These are phyloP conservation scores for Tapirus terrestris DNA, from an alignment of 2,113 vertebrate genomes.

Conservation along the genomic window DNA sequence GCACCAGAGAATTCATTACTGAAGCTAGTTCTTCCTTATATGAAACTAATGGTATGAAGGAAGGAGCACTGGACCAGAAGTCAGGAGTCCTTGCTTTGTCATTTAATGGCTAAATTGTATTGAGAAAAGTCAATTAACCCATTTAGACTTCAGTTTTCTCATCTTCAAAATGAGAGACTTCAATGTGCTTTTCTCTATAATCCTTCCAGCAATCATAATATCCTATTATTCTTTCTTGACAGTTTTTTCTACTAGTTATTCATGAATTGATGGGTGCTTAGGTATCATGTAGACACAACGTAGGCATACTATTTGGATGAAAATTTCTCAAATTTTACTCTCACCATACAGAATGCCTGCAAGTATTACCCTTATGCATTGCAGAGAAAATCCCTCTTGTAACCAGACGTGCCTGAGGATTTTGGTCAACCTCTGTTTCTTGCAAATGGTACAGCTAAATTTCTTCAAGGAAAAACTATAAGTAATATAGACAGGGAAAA, in stretches of 20 bases:
- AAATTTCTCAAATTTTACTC: slow-evolving; percentile 3
- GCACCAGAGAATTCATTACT: not conserved
- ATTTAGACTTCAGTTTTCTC: not conserved
- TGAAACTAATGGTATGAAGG: not conserved
- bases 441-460: not conserved
- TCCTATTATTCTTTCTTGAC: not conserved
- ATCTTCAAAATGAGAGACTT: not conserved
- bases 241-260: not conserved
- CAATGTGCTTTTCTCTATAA: not conserved
- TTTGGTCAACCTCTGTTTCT: not conserved
- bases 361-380: not conserved
- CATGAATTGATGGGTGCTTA: not conserved
- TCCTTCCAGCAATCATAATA: not conserved
- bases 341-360: not conserved
- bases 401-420: not conserved
- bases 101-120: not conserved
- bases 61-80: not conserved
- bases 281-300: not conserved
- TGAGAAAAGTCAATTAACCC: not conserved
- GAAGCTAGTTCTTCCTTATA: not conserved
- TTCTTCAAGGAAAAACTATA: not conserved
- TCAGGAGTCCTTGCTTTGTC: not conserved
- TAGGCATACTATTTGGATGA: not conserved
- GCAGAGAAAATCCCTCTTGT: not conserved
- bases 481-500: not conserved